Evolutionary conservation across 2,888 invertebrate genomes (phyloP).

Genomic region (Thyatira batis): DNA sequence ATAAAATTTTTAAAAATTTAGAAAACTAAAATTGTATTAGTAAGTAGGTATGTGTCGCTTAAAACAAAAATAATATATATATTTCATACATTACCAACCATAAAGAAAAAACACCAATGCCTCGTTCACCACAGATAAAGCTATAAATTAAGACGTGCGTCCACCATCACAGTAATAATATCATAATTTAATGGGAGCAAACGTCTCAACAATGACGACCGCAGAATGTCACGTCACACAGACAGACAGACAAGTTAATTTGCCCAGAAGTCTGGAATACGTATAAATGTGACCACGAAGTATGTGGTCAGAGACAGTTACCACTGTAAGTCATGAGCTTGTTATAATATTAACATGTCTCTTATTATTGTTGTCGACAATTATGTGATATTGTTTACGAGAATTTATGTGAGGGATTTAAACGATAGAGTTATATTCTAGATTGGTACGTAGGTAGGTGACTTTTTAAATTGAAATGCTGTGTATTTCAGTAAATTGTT

Average conservation of each 20-base stretch:
- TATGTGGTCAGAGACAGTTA: not conserved
- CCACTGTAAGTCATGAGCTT: not conserved
- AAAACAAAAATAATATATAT: too few relatives aligned
- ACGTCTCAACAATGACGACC: not conserved
- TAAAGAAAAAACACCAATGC: not conserved
- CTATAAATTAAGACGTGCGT: not conserved
- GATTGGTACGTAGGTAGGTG: too few relatives aligned
- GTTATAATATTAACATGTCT: not conserved
- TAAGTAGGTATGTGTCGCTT: too few relatives aligned
- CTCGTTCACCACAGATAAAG: not conserved
- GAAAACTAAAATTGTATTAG: too few relatives aligned
- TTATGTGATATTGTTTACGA: not conserved
- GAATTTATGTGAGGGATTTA: too few relatives aligned
- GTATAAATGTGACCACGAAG: not conserved
- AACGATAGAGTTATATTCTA: too few relatives aligned
- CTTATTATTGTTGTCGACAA: not conserved
- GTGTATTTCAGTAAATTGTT: too few relatives aligned
- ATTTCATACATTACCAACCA: not conserved
- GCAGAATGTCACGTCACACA: not conserved
- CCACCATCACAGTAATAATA: not conserved
- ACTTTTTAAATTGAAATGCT: too few relatives aligned
- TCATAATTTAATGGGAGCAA: not conserved
- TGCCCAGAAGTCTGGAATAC: not conserved
- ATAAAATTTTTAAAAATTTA: too few relatives aligned
- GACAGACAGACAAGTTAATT: constrained; percentile 1